Evolutionary conservation across 2,113 vertebrate species (phyloP).

Genomic region (Oostethus manadensis): DNA sequence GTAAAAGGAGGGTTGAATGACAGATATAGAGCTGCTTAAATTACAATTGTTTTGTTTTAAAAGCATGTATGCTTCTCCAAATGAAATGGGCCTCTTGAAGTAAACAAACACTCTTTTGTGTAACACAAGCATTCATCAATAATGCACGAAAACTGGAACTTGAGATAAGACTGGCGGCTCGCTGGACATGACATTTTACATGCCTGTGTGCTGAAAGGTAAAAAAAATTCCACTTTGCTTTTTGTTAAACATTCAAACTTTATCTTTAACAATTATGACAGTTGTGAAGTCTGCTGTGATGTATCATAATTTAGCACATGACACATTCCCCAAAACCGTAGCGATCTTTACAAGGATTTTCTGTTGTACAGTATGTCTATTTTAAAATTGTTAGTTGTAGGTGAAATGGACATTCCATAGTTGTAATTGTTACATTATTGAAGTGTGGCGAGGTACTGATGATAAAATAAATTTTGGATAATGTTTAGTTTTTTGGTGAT

Average conservation of each 20-base stretch:
- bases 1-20: neutral
- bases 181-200: conserved; percentile 65
- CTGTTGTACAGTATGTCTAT: too few relatives aligned
- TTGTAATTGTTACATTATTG: too few relatives aligned
- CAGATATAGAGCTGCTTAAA: too few relatives aligned
- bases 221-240: conserved; percentile 12
- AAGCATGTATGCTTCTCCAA: neutral
- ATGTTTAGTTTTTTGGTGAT: too few relatives aligned
- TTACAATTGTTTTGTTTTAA: too few relatives aligned
- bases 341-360: too few relatives aligned
- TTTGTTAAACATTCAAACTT: conserved; percentile 10
- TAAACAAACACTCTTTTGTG: conserved; percentile 6
- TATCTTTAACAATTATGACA: neutral
- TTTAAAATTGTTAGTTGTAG: too few relatives aligned
- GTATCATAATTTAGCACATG: too few relatives aligned
- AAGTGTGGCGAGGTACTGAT: too few relatives aligned
- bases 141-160: conserved; percentile 65
- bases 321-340: too few relatives aligned
- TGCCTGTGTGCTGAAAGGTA: conserved; percentile 37
- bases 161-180: conserved; percentile 62
- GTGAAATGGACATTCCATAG: too few relatives aligned
- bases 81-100: conserved; percentile 17
- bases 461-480: too few relatives aligned
- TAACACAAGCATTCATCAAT: conserved; percentile 55
- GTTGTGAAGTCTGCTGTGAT: neutral